Conservation (phyloP, 2,888 invertebrate species). For the Lepidocyrtoides sp. region DNA sequence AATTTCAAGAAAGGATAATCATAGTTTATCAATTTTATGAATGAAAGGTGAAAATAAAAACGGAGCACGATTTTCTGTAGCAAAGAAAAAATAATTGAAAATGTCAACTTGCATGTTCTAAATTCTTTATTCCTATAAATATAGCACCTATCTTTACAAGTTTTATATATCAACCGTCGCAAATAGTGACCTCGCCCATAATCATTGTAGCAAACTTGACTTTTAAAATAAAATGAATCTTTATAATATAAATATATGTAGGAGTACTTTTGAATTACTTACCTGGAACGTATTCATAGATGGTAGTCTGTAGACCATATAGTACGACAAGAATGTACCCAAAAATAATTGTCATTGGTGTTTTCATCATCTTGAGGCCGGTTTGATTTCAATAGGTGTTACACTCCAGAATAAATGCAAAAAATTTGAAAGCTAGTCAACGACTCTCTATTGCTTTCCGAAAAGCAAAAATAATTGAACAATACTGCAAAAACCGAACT, state of each 20-base stretch:
- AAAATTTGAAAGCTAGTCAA: not conserved
- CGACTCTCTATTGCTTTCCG: not conserved
- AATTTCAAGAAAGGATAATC: no score
- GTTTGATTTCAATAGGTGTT: not conserved
- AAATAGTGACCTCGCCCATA: no score
- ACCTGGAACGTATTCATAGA: constrained; percentile 84
- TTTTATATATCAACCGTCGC: no score
- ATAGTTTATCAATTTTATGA: no score
- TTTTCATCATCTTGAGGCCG: constrained; percentile 84
- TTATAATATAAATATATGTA: not conserved
- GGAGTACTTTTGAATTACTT: constrained; percentile 1
- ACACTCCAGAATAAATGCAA: not conserved
- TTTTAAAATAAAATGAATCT: no score
- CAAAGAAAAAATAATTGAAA: no score
- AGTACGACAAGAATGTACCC: constrained; percentile 82
- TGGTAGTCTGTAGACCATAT: constrained; percentile 83
- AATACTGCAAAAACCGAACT: no score
- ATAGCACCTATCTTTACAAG: no score
- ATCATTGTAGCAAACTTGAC: not conserved
- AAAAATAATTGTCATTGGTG: constrained; percentile 83
- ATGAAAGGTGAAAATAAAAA: no score
- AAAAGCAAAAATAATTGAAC: not conserved
- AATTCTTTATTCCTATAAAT: no score
- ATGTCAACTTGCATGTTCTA: no score
- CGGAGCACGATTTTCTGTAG: no score